A percentile compares a stretch with the other conserved stretches of the same genome.
Evolutionary conservation across 2,797 vertebrate genomes (phyloP).

Genomic region (Onychomys arenicola): DNA sequence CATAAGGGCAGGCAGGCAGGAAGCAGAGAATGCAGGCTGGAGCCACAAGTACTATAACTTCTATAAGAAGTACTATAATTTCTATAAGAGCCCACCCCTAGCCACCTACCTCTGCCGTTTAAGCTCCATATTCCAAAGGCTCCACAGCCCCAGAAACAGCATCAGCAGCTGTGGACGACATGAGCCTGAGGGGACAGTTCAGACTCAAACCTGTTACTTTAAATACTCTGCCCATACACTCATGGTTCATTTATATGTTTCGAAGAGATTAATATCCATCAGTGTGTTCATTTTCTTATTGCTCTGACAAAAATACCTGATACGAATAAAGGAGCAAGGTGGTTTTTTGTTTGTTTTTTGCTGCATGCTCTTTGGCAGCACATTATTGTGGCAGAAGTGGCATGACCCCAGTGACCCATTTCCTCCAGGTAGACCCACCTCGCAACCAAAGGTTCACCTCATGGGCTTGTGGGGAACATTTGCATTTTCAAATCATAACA

Average conservation of each 20-base stretch:
- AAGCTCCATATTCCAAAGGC: neutral
- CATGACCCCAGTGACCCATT: neutral
- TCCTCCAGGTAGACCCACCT: neutral
- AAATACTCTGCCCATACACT: neutral
- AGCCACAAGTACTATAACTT: neutral
- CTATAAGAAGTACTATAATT: too few species aligned
- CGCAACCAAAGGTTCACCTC: neutral
- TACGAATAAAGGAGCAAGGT: neutral
- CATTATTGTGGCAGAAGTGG: neutral
- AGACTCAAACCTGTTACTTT: neutral
- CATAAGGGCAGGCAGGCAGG: neutral
- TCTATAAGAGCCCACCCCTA: neutral
- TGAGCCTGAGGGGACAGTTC: neutral
- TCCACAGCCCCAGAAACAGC: neutral
- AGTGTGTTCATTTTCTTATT: neutral
- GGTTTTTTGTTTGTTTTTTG: neutral
- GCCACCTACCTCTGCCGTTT: neutral
- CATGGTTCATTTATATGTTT: conserved; percentile 4
- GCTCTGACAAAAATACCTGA: neutral
- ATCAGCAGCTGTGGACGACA: neutral
- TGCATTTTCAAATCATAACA: neutral
- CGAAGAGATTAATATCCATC: neutral
- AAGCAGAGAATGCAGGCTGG: neutral
- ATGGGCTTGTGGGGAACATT: neutral
- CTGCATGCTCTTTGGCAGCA: neutral